phyloP scores from a whole-genome alignment of 2,797 vertebrate species.

The Synaphobranchus kaupii region DNA sequence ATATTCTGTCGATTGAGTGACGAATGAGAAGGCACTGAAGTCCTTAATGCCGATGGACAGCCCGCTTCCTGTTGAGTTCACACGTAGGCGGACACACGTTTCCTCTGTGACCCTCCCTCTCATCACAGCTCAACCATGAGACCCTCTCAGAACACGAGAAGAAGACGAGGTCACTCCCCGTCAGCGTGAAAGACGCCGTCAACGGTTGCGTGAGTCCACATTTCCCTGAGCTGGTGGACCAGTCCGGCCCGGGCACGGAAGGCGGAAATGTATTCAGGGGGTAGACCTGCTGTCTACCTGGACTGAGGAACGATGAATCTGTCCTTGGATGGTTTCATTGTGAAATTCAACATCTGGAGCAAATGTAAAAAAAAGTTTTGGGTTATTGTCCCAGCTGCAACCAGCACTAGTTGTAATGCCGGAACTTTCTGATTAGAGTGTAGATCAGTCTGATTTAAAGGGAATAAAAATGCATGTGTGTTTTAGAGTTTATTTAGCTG shows the following conservation, averaged over 20 bases:
- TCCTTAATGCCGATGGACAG: not conserved
- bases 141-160: constrained; percentile 73
- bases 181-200: constrained; percentile 74
- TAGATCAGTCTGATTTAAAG: not conserved
- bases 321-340: no score
- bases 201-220: constrained; percentile 70
- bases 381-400: not conserved
- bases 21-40: not conserved
- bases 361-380: not conserved
- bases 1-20: not conserved
- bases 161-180: constrained; percentile 72
- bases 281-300: constrained; percentile 44
- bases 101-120: constrained; percentile 36
- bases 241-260: constrained; percentile 46
- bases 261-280: constrained; percentile 69
- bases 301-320: not conserved
- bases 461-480: not conserved
- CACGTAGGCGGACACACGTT: not conserved
- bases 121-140: constrained; percentile 80
- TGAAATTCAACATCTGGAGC: not conserved
- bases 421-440: not conserved
- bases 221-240: constrained; percentile 70
- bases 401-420: not conserved
- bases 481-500: not conserved
- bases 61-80: not conserved